A percentile compares a stretch with the other conserved stretches of the same genome.
These are phyloP conservation scores for Cochlearius cochlearius DNA, from an alignment of 2,113 vertebrate genomes.

Conservation along the genomic window DNA sequence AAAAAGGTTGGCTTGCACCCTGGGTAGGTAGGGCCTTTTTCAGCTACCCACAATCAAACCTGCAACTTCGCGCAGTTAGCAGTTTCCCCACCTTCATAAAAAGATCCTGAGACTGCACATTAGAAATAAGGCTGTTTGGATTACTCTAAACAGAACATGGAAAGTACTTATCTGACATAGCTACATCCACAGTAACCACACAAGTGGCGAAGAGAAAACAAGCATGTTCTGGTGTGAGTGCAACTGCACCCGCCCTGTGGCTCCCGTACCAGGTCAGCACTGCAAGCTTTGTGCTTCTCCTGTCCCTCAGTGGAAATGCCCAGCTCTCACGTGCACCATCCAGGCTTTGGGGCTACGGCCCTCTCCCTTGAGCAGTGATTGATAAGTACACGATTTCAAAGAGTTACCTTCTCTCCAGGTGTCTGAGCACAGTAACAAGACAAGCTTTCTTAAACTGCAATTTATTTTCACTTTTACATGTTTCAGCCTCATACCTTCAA, in stretches of 20 bases:
- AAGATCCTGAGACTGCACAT: neutral
- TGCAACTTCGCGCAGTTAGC: accelerated
- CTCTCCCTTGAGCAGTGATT: accelerated
- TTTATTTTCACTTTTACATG: neutral
- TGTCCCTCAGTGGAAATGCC: neutral
- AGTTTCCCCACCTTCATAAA: neutral
- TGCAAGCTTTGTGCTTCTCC: accelerated
- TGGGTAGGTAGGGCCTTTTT: neutral
- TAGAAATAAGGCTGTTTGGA: neutral
- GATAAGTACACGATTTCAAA: neutral
- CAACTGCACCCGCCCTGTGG: accelerated
- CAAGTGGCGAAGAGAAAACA: accelerated
- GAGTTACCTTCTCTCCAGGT: neutral
- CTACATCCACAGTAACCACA: neutral
- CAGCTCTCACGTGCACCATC: accelerated
- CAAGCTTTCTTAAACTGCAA: neutral
- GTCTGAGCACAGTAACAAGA: neutral
- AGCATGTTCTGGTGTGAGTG: accelerated
- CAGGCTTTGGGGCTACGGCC: too few relatives aligned
- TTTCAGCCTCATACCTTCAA: neutral
- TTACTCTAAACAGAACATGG: neutral
- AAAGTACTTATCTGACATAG: neutral
- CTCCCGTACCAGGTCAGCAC: accelerated
- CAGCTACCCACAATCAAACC: neutral
- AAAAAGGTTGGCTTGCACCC: accelerated